These are phyloP conservation scores for Tragelaphus buxtoni DNA, from an alignment of 2,113 vertebrate genomes.

Conservation along the genomic window DNA sequence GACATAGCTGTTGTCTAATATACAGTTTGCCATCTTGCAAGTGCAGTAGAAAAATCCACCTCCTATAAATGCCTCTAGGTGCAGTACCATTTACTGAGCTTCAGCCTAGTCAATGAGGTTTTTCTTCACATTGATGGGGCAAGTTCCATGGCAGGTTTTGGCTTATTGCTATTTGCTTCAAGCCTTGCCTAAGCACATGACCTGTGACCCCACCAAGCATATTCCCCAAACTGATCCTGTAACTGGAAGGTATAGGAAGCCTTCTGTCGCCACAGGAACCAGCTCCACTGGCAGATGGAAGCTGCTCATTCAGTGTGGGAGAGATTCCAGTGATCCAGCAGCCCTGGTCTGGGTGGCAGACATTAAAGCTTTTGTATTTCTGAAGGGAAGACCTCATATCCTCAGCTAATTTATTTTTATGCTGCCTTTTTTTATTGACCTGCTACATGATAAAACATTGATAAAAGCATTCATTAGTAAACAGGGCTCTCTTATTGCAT, in stretches of 20 bases:
- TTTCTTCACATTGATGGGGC: neutral
- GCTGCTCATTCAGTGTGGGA: slow-evolving; percentile 21
- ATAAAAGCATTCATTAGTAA: slow-evolving; percentile 55
- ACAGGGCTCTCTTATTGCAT: slow-evolving; percentile 4
- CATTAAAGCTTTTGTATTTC: slow-evolving; percentile 24
- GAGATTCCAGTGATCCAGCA: slow-evolving; percentile 8
- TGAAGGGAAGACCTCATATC: slow-evolving; percentile 25
- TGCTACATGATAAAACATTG: slow-evolving; percentile 31
- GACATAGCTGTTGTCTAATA: neutral
- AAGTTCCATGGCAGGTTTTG: slow-evolving; percentile 33
- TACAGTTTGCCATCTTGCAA: neutral
- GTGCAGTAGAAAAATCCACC: neutral
- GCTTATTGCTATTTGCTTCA: slow-evolving; percentile 38
- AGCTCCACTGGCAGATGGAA: neutral
- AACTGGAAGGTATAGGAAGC: neutral
- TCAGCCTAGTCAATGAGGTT: neutral
- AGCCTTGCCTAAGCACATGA: slow-evolving; percentile 45
- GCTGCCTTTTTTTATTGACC: slow-evolving; percentile 37
- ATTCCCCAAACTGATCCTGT: slow-evolving; percentile 21
- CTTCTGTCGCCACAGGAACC: neutral
- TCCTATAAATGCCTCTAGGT: neutral
- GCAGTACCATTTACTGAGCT: neutral
- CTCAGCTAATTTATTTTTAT: slow-evolving; percentile 59
- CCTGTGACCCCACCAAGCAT: slow-evolving; percentile 46
- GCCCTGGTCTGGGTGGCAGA: slow-evolving; percentile 11